Evolutionary conservation across 2,888 invertebrate species (phyloP), one percentile per base, ranked within the genome.

Genomic region (Oasisia sp.): DNA sequence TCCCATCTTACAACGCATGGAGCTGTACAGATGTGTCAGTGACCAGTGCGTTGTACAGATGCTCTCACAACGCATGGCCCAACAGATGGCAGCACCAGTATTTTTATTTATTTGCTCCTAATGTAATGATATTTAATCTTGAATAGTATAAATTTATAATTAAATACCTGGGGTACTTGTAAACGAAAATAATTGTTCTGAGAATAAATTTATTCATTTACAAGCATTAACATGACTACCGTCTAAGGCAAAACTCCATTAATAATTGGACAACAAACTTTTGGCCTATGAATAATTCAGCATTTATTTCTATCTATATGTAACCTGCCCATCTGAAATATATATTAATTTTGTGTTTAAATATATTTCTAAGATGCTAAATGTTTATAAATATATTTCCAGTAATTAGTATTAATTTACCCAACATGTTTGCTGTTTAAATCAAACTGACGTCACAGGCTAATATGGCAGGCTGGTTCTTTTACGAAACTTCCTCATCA

Each of bases 1-100:
- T 90, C 7, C 32, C 32, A 32, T 90, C 38, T 44, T 90, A 90
- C 44, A 44, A 44, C 44, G 32, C 44, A 44, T 90, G 90, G 92
- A 38, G 58, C 44, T 91, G 19, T 32, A 32, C 89, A 7, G 38
- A 32, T 32, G 27, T 32, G 27, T 14, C 56, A 2, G 50, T 92
- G 92, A 92, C 91, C 90, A 93, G 50, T 93, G 44, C 94, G 93
- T 32, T 44, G 91, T 19, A 38, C 19, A 91, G 74, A 74, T 74
- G 74, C 74, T 19, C 2, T 27, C 74, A 74, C 27, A 74, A 74
- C 27, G 74, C 74, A 74, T 74, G 74, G 74, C 7, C 74, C 27
- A 74, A 27, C 74, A 74, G 74, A 8, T 74, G 74, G 74, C 74
- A 74, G 74, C 74, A 74, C 27, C 74, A 27, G n/a, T 74, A n/a